Conservation (phyloP, 2,797 vertebrate genomes). For the Anolis apletophallus region DNA sequence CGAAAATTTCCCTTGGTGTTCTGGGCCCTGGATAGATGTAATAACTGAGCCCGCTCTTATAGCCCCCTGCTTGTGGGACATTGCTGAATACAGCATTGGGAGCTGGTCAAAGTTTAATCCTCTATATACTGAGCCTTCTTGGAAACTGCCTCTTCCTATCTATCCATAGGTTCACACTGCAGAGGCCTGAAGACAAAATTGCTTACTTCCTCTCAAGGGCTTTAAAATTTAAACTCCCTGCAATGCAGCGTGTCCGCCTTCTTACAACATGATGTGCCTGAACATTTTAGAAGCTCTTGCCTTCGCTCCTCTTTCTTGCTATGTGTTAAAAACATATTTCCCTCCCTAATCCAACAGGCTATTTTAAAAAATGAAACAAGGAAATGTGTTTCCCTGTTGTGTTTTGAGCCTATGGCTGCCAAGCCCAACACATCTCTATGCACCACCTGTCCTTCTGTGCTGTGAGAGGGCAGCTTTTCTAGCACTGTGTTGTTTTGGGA, state of each 20-base stretch:
- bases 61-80: not conserved
- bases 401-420: not conserved
- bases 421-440: not conserved
- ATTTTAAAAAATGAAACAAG: slow-evolving; percentile 24
- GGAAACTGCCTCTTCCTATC: not conserved
- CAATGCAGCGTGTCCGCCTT: slow-evolving; percentile 14
- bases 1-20: too few relatives aligned
- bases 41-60: too few relatives aligned
- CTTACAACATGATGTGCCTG: slow-evolving; percentile 6
- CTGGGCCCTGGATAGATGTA: too few relatives aligned
- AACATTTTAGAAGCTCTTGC: slow-evolving; percentile 43
- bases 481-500: not conserved
- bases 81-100: not conserved
- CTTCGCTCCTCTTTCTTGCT: not conserved
- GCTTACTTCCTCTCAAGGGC: not conserved
- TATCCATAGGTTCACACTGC: not conserved
- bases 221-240: slow-evolving; percentile 14
- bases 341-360: slow-evolving; percentile 18
- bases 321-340: slow-evolving; percentile 26
- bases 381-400: slow-evolving; percentile 8
- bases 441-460: not conserved
- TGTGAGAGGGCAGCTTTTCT: not conserved
- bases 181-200: not conserved
- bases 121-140: not conserved
- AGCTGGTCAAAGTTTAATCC: not conserved